These are phyloP conservation scores for Augochlora pura DNA, from an alignment of 1,140 invertebrate species.

Conservation along the genomic window DNA sequence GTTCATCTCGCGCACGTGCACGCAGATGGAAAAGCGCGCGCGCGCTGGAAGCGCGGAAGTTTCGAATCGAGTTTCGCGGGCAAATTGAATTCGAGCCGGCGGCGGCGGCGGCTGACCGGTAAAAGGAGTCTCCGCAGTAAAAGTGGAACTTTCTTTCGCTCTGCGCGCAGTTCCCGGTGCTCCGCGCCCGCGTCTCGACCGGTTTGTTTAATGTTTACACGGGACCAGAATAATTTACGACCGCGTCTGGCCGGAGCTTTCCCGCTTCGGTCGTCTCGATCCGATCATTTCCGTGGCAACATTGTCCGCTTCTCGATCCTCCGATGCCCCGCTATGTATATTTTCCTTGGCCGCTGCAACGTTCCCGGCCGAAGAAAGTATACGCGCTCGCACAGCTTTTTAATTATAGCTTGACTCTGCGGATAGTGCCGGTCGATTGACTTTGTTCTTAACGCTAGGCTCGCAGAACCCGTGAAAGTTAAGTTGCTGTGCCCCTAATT, in stretches of 20 bases:
- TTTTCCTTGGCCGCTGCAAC: not conserved
- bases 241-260: not conserved
- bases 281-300: not conserved
- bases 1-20: too few species aligned
- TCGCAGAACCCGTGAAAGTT: too few species aligned
- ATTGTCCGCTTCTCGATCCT: too few species aligned
- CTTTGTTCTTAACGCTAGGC: too few species aligned
- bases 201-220: constrained; percentile 40
- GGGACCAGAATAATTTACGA: constrained; percentile 41
- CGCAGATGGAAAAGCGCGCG: too few species aligned
- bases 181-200: constrained; percentile 9
- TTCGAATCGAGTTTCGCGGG: too few species aligned
- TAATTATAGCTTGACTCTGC: too few species aligned
- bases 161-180: not conserved
- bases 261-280: not conserved
- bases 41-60: too few species aligned
- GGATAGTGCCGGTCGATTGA: too few species aligned
- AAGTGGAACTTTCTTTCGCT: constrained; percentile 36
- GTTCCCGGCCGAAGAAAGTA: too few species aligned
- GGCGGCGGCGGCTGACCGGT: not conserved
- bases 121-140: constrained; percentile 19
- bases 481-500: too few species aligned
- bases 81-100: not conserved
- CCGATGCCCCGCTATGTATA: not conserved
- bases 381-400: too few species aligned